Evolutionary conservation across 2,797 vertebrate genomes (phyloP).

Genomic region (Varecia variegata): DNA sequence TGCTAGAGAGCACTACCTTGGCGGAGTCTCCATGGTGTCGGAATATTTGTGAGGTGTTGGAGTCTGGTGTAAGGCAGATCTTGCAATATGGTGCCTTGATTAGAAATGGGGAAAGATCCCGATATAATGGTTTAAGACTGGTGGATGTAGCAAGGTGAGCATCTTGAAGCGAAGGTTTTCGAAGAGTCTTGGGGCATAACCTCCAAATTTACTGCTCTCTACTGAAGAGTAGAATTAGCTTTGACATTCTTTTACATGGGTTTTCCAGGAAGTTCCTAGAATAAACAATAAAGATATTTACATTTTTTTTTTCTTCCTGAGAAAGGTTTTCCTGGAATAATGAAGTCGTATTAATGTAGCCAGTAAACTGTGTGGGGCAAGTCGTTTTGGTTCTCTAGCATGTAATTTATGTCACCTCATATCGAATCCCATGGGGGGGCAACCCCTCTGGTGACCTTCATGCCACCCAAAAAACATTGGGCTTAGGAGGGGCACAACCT

Average conservation of each 20-base stretch:
- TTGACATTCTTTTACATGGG: neutral
- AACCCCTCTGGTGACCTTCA: too few species aligned
- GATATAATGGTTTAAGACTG: rapidly evolving
- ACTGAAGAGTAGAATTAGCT: neutral
- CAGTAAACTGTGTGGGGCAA: rapidly evolving
- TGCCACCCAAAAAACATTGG: neutral
- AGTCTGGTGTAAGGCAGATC: too few species aligned
- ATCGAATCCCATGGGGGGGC: rapidly evolving
- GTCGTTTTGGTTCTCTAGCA: neutral
- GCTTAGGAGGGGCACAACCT: neutral
- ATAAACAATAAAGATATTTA: neutral
- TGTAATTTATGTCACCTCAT: neutral
- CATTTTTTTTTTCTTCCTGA: neutral
- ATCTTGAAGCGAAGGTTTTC: neutral
- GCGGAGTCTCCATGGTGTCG: rapidly evolving
- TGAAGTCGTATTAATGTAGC: rapidly evolving
- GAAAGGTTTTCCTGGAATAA: neutral
- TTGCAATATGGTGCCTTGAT: rapidly evolving
- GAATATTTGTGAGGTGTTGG: neutral
- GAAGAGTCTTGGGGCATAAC: neutral
- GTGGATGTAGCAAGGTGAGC: rapidly evolving
- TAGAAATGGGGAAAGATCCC: rapidly evolving
- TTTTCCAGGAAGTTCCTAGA: neutral
- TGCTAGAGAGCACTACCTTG: rapidly evolving
- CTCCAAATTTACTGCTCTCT: too few species aligned